Percentiles rank a stretch among this genome's conserved stretches.
These are phyloP conservation scores for Lepidurus apus DNA, from an alignment of 1,140 invertebrate species.

Conservation along the genomic window DNA sequence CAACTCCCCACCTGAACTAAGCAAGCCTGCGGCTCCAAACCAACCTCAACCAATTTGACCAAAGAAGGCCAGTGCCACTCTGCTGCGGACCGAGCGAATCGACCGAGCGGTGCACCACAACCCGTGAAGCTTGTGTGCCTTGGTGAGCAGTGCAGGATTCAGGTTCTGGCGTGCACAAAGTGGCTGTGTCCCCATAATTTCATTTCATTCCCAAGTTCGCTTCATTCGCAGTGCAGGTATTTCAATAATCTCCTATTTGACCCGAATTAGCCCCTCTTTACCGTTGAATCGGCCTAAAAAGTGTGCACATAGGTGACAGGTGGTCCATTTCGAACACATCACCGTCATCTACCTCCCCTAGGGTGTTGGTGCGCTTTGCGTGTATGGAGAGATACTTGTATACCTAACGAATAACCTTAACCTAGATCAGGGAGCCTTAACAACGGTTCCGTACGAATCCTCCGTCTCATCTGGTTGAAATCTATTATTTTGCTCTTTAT, in stretches of 20 bases:
- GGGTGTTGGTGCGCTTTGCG: too few species aligned
- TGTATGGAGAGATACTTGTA: too few species aligned
- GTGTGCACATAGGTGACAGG: neutral
- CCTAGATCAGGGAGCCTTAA: neutral
- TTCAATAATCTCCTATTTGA: neutral
- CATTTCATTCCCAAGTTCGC: neutral
- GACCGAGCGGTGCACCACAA: neutral
- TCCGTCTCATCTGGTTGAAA: neutral
- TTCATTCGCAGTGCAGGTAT: neutral
- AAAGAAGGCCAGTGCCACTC: slow-evolving; percentile 11
- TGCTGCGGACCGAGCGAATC: neutral
- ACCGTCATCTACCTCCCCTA: too few species aligned
- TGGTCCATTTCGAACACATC: neutral
- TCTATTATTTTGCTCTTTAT: neutral
- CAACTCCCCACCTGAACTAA: neutral
- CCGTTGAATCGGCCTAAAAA: neutral
- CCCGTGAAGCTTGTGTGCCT: neutral
- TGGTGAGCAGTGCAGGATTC: too few species aligned
- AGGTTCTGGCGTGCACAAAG: too few species aligned
- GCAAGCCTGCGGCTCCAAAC: neutral
- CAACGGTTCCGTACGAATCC: neutral
- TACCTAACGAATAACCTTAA: neutral
- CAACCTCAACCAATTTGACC: neutral
- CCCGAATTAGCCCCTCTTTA: neutral
- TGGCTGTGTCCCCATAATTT: too few species aligned